Evolutionary conservation across 2,888 invertebrate genomes (phyloP).

Genomic region (Parochlus steinenii): DNA sequence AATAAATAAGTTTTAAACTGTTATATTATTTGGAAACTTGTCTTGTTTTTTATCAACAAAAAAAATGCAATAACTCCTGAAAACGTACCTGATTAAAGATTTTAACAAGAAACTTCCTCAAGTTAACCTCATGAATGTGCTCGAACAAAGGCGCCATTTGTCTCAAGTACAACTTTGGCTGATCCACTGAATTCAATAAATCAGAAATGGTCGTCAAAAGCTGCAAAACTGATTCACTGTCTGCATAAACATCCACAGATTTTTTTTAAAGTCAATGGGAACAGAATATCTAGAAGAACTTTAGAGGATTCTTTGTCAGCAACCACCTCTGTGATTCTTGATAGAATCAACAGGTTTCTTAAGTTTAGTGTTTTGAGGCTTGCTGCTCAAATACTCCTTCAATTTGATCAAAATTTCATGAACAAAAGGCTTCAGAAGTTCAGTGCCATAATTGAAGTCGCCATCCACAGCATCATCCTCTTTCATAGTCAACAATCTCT

Average conservation of each 20-base stretch:
- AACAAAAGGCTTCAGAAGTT: slow-evolving; percentile 57
- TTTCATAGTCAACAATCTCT: slow-evolving; percentile 50
- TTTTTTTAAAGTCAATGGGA: slow-evolving; percentile 56
- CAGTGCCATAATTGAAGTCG: slow-evolving; percentile 51
- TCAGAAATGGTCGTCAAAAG: slow-evolving; percentile 57
- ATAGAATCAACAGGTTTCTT: slow-evolving; percentile 55
- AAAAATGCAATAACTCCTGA: too few species aligned
- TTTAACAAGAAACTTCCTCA: slow-evolving; percentile 30
- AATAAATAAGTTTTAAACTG: too few species aligned
- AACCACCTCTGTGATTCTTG: slow-evolving; percentile 58
- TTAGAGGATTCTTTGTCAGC: slow-evolving; percentile 49
- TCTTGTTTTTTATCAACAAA: too few species aligned
- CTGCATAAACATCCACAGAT: slow-evolving; percentile 29
- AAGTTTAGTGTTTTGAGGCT: slow-evolving; percentile 28
- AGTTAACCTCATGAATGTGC: slow-evolving; percentile 42
- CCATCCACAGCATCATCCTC: slow-evolving; percentile 35
- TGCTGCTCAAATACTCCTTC: slow-evolving; percentile 43
- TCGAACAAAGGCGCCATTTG: slow-evolving; percentile 56
- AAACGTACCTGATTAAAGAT: slow-evolving; percentile 11
- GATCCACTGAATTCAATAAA: slow-evolving; percentile 48
- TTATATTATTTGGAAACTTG: too few species aligned
- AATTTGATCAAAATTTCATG: slow-evolving; percentile 39
- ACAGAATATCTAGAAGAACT: slow-evolving; percentile 45
- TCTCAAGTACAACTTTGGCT: slow-evolving; percentile 48
- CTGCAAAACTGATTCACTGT: slow-evolving; percentile 46